These are phyloP conservation scores for Uropetala carovei DNA, from an alignment of 2,888 invertebrate genomes.

Conservation along the genomic window DNA sequence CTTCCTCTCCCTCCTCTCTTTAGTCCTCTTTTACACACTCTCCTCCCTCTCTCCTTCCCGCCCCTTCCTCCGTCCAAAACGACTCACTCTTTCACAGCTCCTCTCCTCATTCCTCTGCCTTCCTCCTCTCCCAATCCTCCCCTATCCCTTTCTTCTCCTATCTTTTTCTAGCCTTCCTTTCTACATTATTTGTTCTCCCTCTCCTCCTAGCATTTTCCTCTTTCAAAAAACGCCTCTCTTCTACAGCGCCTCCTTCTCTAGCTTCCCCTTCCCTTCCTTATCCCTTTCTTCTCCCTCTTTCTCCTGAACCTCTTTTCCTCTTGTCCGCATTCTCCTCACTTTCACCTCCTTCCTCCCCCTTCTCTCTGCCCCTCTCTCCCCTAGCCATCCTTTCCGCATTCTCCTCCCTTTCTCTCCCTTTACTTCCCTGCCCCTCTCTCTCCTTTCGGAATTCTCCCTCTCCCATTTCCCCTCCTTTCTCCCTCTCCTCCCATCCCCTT, in stretches of 20 bases:
- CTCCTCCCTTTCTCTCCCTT: neutral
- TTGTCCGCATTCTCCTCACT: too few species aligned
- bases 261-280: neutral
- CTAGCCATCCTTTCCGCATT: too few species aligned
- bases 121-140: neutral
- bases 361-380: neutral
- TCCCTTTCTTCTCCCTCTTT: neutral
- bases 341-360: neutral
- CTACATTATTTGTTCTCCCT: neutral
- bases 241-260: too few species aligned
- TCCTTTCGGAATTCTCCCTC: neutral
- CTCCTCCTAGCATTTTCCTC: neutral
- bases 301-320: neutral
- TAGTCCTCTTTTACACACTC: neutral
- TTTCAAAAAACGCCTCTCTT: neutral
- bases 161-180: neutral
- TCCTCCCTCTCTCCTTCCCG: neutral
- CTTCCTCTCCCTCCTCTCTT: too few species aligned
- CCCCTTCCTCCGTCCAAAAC: neutral
- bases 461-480: neutral
- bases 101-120: neutral
- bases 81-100: neutral
- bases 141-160: neutral
- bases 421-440: neutral
- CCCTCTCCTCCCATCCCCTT: neutral